phyloP scores from a whole-genome alignment of 2,113 vertebrate species.

The Xerus inauris region DNA sequence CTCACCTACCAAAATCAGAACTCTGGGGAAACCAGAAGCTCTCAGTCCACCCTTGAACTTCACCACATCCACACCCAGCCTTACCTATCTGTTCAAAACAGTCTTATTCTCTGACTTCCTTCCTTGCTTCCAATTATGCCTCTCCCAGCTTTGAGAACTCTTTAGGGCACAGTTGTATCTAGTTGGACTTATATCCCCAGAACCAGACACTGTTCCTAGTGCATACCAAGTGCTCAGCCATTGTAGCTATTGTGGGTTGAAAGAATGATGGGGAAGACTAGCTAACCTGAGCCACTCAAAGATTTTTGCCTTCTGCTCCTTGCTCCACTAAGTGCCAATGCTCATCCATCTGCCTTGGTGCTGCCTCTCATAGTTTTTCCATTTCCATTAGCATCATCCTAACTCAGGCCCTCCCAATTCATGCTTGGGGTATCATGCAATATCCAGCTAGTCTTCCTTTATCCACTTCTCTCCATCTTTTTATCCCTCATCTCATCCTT shows the following conservation, averaged over 20 bases:
- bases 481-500: not conserved
- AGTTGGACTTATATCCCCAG: not conserved
- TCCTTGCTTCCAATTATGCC: not conserved
- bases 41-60: not conserved
- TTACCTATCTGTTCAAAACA: not conserved
- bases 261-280: not conserved
- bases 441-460: not conserved
- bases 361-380: not conserved
- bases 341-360: not conserved
- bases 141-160: not conserved
- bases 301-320: not conserved
- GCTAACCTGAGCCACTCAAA: not conserved
- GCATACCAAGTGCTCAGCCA: not conserved
- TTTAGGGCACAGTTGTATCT: not conserved
- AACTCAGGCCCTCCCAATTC: not conserved
- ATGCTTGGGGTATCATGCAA: not conserved
- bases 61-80: not conserved
- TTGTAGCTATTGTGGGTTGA: not conserved
- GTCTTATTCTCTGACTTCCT: not conserved
- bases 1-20: not conserved
- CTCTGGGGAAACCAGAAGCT: not conserved
- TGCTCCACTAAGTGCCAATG: not conserved
- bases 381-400: not conserved
- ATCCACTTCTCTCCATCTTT: not conserved
- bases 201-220: fast-evolving